Evolutionary conservation across 2,888 invertebrate species (phyloP), one percentile per base, ranked within the genome.

Genomic region (Ochropleura leucogaster): DNA sequence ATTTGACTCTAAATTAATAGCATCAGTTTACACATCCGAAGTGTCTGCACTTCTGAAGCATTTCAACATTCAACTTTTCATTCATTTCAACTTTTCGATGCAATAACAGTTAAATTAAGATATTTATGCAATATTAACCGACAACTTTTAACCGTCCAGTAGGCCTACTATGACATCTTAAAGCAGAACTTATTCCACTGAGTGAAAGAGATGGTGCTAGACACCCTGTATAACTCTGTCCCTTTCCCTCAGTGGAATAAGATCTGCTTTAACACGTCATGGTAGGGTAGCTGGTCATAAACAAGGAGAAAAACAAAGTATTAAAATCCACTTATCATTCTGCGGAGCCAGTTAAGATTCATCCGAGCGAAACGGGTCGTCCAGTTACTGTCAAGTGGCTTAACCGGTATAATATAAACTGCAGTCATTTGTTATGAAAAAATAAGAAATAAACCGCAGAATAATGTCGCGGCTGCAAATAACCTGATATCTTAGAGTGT

Each of bases 321-420:
- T 53, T 71, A 55, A 51, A 62, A 57, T 16, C 46, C 16, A 69
- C 30, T 75, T 82, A 64, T 69, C 63, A 72, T 83, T 75, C 69
- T 64, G n/a, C 30, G 42, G 44, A 68, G 51, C 66, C 66, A 46
- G 63, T 60, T 30, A 67, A 75, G 66, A 72, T 66, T 67, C 63
- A 72, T 60, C 67, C 68, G 47, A 82, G 73, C 62, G 57, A 69
- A 82, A 49, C 59, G 51, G 74, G 79, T 70, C 81, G 57, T 59
- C 64, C 60, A 49, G 71, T 71, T 46, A 71, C 71, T 66, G 44
- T 66, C 30, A 60, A 77, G 66, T 46, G 10, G 10, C 44, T 12
- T 44, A 49, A 60, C 66, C 59, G 20, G 44, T 55, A 7, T 76
- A 20, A 44, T 66, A 67, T 66, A 68, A 74, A 68, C 46, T 59